These are phyloP conservation scores for Teinopalpus imperialis DNA, from an alignment of 2,888 invertebrate genomes.

Conservation along the genomic window DNA sequence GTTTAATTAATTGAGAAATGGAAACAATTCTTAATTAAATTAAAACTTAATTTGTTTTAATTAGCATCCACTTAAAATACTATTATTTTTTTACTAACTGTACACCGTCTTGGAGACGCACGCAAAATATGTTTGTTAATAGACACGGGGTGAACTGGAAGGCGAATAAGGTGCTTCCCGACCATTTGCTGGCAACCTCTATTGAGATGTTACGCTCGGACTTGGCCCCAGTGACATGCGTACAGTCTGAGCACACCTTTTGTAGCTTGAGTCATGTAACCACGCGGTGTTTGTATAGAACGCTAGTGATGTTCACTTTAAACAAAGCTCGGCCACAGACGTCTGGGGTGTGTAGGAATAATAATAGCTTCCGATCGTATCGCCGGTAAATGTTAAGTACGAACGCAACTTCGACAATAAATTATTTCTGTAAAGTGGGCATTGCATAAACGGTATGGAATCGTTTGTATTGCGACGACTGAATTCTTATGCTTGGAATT, in stretches of 20 bases:
- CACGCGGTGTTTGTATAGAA: conserved; percentile 60
- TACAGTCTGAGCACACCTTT: conserved; percentile 51
- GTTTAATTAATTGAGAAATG: no score
- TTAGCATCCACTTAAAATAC: no score
- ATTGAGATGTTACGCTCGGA: conserved; percentile 69
- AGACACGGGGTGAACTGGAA: conserved; percentile 51
- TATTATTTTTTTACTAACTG: no score
- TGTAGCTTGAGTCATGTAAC: conserved; percentile 39
- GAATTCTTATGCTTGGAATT: conserved; percentile 5
- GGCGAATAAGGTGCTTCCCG: conserved; percentile 57
- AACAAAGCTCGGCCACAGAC: conserved; percentile 41
- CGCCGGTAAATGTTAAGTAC: conserved; percentile 35
- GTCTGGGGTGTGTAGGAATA: conserved; percentile 37
- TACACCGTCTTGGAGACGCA: no score
- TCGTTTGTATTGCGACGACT: conserved; percentile 12
- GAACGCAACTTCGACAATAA: conserved; percentile 28
- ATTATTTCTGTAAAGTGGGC: conserved; percentile 23
- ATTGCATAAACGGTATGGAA: conserved; percentile 19
- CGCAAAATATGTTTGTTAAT: conserved; percentile 45
- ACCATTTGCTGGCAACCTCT: conserved; percentile 44
- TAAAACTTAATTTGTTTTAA: no score
- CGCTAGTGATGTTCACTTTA: conserved; percentile 53
- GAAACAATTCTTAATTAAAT: no score
- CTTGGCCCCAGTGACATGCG: conserved; percentile 51
- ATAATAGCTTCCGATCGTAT: conserved; percentile 35